Conservation (phyloP, 2,113 vertebrate genomes). For the Psettodes erumei region DNA sequence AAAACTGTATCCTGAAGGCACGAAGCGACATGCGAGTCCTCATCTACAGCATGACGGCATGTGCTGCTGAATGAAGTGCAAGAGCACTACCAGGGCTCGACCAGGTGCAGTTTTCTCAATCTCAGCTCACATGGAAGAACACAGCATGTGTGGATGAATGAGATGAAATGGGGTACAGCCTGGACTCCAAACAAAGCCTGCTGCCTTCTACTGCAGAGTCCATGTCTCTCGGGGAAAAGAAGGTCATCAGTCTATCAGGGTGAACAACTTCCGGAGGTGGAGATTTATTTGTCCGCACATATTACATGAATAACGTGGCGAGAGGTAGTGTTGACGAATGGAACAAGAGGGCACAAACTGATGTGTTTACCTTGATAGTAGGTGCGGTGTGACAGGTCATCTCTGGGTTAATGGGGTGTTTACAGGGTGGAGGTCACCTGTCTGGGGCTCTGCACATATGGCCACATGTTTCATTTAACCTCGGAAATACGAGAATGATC, state of each 20-base stretch:
- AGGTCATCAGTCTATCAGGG: conserved; percentile 37
- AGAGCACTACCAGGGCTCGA: not conserved
- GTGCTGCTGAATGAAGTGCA: conserved; percentile 28
- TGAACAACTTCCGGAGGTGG: conserved; percentile 19
- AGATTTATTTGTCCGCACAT: conserved; percentile 32
- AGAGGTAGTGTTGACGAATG: conserved; percentile 25
- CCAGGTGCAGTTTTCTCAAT: conserved; percentile 32
- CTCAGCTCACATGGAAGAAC: conserved; percentile 28
- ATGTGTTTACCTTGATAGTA: conserved; percentile 36
- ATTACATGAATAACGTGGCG: conserved; percentile 24
- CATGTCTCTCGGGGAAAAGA: conserved; percentile 13
- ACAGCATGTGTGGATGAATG: conserved; percentile 23
- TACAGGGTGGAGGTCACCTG: conserved; percentile 4
- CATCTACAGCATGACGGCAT: conserved; percentile 23
- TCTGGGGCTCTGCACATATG: not conserved
- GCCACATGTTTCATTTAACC: conserved; percentile 6
- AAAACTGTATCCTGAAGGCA: conserved; percentile 21
- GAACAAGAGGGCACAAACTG: not conserved
- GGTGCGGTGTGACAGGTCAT: conserved; percentile 5
- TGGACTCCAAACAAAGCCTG: not conserved
- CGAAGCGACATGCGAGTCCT: conserved; percentile 15
- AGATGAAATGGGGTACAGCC: conserved; percentile 21
- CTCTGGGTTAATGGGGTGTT: conserved; percentile 1
- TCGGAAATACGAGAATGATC: not conserved
- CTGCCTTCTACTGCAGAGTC: not conserved